Conservation (phyloP, 2,888 invertebrate species). For the Geophilus truncorum region DNA sequence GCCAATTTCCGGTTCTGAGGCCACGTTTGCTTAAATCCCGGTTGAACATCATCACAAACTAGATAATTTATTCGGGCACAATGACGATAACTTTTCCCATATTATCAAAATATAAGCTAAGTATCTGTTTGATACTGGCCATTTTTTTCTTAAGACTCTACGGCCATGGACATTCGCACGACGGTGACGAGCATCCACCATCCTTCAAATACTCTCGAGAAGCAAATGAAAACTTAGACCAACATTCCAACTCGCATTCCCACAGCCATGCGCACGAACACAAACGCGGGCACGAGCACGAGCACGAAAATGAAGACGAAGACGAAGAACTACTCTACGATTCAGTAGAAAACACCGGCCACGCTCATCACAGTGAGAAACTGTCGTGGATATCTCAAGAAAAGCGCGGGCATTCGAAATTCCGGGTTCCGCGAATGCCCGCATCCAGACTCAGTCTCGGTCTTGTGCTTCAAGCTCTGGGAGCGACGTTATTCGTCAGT, state of each 20-base stretch:
- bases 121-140: background rate
- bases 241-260: slow-evolving; percentile 29
- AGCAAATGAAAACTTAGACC: slow-evolving; percentile 55
- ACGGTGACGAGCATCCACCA: slow-evolving; percentile 49
- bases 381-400: slow-evolving; percentile 43
- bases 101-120: background rate
- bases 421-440: slow-evolving; percentile 40
- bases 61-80: background rate
- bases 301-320: too few species aligned
- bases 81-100: background rate
- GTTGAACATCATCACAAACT: background rate
- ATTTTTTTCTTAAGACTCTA: background rate
- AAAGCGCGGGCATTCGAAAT: slow-evolving; percentile 45
- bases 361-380: slow-evolving; percentile 37
- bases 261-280: slow-evolving; percentile 37
- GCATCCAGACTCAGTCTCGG: background rate
- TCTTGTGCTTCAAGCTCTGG: slow-evolving; percentile 75
- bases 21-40: background rate
- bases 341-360: background rate
- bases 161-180: slow-evolving; percentile 46
- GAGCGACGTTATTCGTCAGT: slow-evolving; percentile 88
- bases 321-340: too few species aligned
- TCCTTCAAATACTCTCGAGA: slow-evolving; percentile 76
- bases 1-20: background rate
- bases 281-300: too few species aligned